Base-by-base conservation (phyloP, 2,888 invertebrate genomes). In the Unio delphinus region DNA sequence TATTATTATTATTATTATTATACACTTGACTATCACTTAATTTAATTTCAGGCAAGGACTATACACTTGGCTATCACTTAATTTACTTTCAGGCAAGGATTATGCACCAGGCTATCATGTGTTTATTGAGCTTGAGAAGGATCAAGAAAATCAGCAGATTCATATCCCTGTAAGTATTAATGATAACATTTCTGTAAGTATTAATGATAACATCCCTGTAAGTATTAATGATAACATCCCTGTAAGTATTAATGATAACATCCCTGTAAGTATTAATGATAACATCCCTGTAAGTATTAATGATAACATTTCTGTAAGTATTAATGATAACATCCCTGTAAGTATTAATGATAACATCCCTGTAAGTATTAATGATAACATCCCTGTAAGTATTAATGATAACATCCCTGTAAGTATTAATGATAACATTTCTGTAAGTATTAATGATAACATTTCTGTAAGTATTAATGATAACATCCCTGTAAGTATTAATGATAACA, bases 71-170 rank as follows among this genome's bases (percentile, higher is more conserved):
- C n/a, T 60, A 34, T 34, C 34, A 34, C 34, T 34, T 34, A 1
- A 34, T 34, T 7, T 8, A 45, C 15, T 45, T 45, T 45, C 45
- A 45, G 45, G 60, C 34, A 62, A 65, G 28, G 65, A 63, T 55
- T 70, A 70, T 67, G 75, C 64, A 20, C 87, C 87, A 20, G 86
- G 83, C 74, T 88, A 88, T 70, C 80, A 87, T 73, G 82, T 88
- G 28, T 87, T 87, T 72, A 55, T 87, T 45, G 86, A 86, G 70
- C 64, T 80, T 17, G 81, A 77, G 58, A 61, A 69, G 28, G 75
- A 67, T 18, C 73, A 74, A 23, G 34, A 55, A 26, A 61, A 23
- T 23, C 61, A 23, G 55, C 64, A n/a, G 59, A 61, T 54, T 34
- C 30, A 65, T 15, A 30, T 75, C 28, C 70, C 72, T 63, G 80